Evolutionary conservation across 2,113 vertebrate species (phyloP).

Genomic region (Sigmodon hispidus): DNA sequence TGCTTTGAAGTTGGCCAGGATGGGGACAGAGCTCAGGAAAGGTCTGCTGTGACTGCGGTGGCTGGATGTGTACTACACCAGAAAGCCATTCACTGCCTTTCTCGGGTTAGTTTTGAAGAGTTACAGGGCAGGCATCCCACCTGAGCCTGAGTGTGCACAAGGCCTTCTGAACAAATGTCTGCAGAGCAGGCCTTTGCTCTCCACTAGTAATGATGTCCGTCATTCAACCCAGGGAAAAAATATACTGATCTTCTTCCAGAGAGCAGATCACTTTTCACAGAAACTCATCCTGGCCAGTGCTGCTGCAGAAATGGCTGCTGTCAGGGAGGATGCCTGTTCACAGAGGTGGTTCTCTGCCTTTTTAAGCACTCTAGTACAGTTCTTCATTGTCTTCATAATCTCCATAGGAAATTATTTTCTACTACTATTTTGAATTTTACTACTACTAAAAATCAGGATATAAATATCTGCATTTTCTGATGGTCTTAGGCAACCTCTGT

Average conservation of each 20-base stretch:
- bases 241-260: background rate
- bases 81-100: background rate
- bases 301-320: background rate
- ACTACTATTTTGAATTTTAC: background rate
- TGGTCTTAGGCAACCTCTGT: background rate
- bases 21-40: background rate
- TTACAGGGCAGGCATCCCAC: background rate
- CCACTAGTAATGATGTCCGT: background rate
- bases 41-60: background rate
- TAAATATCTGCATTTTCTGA: background rate
- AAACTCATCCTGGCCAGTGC: background rate
- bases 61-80: fast-evolving
- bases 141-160: background rate
- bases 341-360: background rate
- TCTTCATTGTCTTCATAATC: background rate
- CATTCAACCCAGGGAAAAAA: background rate
- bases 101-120: background rate
- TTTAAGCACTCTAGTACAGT: background rate
- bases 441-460: background rate
- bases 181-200: too few relatives aligned
- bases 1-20: background rate
- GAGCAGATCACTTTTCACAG: background rate
- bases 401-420: background rate
- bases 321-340: background rate
- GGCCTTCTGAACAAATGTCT: background rate